Percentiles rank a stretch among this genome's conserved stretches.
phyloP scores from a whole-genome alignment of 2,113 vertebrate genomes.

The Gadus macrocephalus region DNA sequence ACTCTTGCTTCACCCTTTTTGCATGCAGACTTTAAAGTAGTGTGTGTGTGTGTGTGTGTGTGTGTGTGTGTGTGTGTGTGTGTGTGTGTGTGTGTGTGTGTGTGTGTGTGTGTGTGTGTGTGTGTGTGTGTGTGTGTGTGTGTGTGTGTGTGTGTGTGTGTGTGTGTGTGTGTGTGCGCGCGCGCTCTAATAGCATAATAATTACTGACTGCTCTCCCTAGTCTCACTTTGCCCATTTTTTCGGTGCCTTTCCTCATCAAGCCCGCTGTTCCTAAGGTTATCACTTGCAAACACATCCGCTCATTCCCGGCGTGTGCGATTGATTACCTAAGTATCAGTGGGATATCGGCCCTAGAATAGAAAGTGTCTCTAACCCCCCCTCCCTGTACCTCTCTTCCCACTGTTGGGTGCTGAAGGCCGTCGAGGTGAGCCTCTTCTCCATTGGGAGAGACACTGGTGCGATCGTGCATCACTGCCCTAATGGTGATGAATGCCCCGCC shows the following conservation, averaged over 20 bases:
- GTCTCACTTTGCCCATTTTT: neutral
- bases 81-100: neutral
- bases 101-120: neutral
- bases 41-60: neutral
- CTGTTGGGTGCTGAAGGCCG: conserved; percentile 1
- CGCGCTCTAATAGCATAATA: neutral
- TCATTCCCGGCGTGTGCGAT: neutral
- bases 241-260: neutral
- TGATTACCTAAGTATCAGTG: neutral
- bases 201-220: neutral
- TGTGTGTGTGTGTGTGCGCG: neutral
- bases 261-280: neutral
- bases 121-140: too few relatives aligned
- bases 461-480: conserved; percentile 44
- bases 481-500: conserved; percentile 51
- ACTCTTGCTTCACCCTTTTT: neutral
- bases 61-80: neutral
- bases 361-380: neutral
- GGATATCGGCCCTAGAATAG: neutral
- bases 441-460: conserved; percentile 35
- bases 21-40: neutral
- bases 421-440: conserved; percentile 7
- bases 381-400: neutral
- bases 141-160: conserved; percentile 4
- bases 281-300: neutral